Percentiles rank a stretch among this genome's conserved stretches.
Conservation (phyloP, 92 coral and sea anemone genomes). For the Heteractis magnifica region DNA sequence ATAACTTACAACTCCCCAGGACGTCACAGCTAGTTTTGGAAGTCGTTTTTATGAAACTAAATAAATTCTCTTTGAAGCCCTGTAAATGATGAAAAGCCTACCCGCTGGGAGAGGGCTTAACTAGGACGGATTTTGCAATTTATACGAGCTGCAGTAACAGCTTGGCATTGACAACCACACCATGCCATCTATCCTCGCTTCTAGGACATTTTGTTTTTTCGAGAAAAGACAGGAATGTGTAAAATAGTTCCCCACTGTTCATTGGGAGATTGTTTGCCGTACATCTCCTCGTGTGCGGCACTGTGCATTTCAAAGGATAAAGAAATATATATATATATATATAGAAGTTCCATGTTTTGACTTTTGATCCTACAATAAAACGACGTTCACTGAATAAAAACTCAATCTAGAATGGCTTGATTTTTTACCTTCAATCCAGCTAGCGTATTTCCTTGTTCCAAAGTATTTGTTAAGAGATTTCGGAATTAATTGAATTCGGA, state of each 20-base stretch:
- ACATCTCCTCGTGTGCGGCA: slow-evolving; percentile 23
- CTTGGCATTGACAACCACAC: slow-evolving; percentile 6
- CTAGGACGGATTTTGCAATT: neutral
- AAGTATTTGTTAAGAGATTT: too few species aligned
- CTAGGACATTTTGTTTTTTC: neutral
- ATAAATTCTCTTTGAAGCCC: slow-evolving; percentile 21
- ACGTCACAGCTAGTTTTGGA: slow-evolving; percentile 13
- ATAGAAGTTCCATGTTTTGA: neutral
- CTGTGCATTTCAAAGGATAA: neutral
- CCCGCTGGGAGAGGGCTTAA: slow-evolving; percentile 54
- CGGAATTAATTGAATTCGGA: too few species aligned
- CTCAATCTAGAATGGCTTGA: neutral
- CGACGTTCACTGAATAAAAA: neutral
- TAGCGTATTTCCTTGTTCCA: neutral
- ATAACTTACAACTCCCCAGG: slow-evolving; percentile 22
- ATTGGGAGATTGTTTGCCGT: slow-evolving; percentile 18
- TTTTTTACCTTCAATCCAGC: neutral
- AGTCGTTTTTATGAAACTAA: slow-evolving; percentile 2
- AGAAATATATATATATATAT: neutral
- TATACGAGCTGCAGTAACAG: slow-evolving; percentile 1
- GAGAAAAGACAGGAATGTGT: slow-evolving; percentile 8
- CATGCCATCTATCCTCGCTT: neutral
- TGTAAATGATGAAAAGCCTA: slow-evolving; percentile 44
- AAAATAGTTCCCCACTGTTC: slow-evolving; percentile 12
- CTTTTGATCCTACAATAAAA: neutral